These are phyloP conservation scores for Eurypyga helias DNA, from an alignment of 2,113 vertebrate species.

Conservation along the genomic window DNA sequence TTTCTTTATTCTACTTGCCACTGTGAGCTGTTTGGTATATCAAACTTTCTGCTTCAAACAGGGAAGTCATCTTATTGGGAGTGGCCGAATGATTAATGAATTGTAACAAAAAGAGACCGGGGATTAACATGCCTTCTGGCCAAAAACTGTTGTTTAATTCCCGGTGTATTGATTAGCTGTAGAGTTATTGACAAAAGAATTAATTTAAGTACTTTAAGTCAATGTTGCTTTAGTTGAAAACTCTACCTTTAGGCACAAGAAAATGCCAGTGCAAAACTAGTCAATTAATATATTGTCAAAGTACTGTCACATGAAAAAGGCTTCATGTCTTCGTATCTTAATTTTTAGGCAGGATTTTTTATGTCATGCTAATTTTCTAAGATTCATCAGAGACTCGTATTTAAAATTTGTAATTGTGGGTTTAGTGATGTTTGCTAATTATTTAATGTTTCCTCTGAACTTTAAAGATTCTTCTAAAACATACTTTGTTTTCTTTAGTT, in stretches of 20 bases:
- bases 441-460: slow-evolving; percentile 60
- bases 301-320: background rate
- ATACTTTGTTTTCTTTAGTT: slow-evolving; percentile 68
- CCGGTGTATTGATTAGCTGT: slow-evolving; percentile 85
- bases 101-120: slow-evolving; percentile 62
- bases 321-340: slow-evolving; percentile 18
- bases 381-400: background rate
- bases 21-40: background rate
- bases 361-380: background rate
- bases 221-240: slow-evolving; percentile 74
- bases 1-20: background rate
- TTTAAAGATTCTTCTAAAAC: slow-evolving; percentile 61
- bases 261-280: slow-evolving; percentile 57
- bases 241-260: slow-evolving; percentile 66
- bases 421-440: slow-evolving; percentile 63
- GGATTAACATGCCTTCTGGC: slow-evolving; percentile 77
- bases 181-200: slow-evolving; percentile 84
- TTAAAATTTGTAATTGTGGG: slow-evolving; percentile 58
- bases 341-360: background rate
- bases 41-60: slow-evolving; percentile 10
- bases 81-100: slow-evolving; percentile 70
- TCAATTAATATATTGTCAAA: slow-evolving; percentile 64
- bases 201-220: slow-evolving; percentile 83
- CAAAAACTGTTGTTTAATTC: slow-evolving; percentile 78
- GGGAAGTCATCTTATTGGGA: slow-evolving; percentile 1